Conservation (phyloP, 2,888 invertebrate species). For the Aphodius sticticus region DNA sequence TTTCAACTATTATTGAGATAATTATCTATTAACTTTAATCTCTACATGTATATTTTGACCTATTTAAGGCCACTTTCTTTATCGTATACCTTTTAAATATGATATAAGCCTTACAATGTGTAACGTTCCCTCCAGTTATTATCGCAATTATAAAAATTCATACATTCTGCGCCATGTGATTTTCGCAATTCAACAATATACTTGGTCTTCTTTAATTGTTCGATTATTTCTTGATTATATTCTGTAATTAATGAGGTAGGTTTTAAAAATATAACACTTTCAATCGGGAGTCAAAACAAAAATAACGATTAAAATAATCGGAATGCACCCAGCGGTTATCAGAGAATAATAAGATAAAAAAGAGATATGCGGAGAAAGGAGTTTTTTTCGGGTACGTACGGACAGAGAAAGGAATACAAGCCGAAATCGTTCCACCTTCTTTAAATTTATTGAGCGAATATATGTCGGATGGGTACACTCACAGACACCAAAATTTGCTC, state of each 20-base stretch:
- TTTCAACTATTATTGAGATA: neutral
- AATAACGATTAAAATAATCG: conserved; percentile 9
- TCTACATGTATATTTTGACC: neutral
- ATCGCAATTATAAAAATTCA: neutral
- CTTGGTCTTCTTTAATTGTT: neutral
- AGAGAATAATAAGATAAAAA: conserved; percentile 12
- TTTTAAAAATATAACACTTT: neutral
- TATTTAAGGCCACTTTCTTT: neutral
- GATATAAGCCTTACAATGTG: neutral
- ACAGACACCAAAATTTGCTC: neutral
- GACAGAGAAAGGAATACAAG: conserved; percentile 12
- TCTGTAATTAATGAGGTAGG: neutral
- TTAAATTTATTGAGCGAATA: neutral
- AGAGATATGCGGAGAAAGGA: conserved; percentile 19
- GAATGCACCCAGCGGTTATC: conserved; percentile 10
- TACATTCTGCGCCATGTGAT: neutral
- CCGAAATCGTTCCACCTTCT: conserved; percentile 13
- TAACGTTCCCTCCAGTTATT: neutral
- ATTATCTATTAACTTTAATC: neutral
- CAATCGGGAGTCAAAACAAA: conserved; percentile 18
- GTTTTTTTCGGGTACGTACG: conserved; percentile 15
- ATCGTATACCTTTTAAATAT: neutral
- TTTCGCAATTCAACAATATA: neutral
- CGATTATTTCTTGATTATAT: neutral
- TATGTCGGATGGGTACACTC: neutral